These are phyloP conservation scores for Boulengeromyrus knoepffleri DNA, from an alignment of 2,113 vertebrate genomes.

Conservation along the genomic window DNA sequence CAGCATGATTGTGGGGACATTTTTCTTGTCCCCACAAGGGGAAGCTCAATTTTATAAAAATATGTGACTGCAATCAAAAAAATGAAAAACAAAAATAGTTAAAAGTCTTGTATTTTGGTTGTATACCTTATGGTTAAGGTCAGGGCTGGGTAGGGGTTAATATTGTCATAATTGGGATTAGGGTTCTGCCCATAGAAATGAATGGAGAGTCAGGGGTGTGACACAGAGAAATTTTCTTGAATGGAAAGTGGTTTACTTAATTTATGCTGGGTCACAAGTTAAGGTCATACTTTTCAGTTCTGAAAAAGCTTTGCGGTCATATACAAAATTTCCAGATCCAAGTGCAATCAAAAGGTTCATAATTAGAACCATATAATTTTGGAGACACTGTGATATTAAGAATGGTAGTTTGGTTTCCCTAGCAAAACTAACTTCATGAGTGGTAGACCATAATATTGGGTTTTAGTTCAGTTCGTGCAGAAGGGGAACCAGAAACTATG, in stretches of 20 bases:
- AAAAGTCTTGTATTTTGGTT: not conserved
- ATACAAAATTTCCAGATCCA: conserved; percentile 52
- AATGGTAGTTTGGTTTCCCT: conserved; percentile 62
- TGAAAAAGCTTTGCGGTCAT: conserved; percentile 46
- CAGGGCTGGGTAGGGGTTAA: not conserved
- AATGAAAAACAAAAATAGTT: not conserved
- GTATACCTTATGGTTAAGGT: not conserved
- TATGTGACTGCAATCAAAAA: not conserved
- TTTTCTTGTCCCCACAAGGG: not conserved
- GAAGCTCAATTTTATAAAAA: not conserved
- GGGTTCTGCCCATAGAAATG: not conserved
- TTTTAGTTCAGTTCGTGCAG: conserved; percentile 33
- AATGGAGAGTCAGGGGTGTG: conserved; percentile 44
- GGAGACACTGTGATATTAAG: conserved; percentile 62
- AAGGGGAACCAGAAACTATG: conserved; percentile 18
- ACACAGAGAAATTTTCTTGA: conserved; percentile 34
- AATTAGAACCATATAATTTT: conserved; percentile 65
- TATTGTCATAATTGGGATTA: not conserved
- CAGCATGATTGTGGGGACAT: not conserved
- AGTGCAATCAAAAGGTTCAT: conserved; percentile 59
- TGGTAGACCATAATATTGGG: conserved; percentile 66
- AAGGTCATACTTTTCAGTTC: conserved; percentile 49
- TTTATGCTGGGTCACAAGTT: conserved; percentile 48
- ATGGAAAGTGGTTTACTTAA: conserved; percentile 50
- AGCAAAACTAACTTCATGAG: conserved; percentile 65